Evolutionary conservation across 2,888 invertebrate genomes (phyloP), one percentile per base, ranked within the genome.

Genomic region (Torymus aiolomorphi): DNA sequence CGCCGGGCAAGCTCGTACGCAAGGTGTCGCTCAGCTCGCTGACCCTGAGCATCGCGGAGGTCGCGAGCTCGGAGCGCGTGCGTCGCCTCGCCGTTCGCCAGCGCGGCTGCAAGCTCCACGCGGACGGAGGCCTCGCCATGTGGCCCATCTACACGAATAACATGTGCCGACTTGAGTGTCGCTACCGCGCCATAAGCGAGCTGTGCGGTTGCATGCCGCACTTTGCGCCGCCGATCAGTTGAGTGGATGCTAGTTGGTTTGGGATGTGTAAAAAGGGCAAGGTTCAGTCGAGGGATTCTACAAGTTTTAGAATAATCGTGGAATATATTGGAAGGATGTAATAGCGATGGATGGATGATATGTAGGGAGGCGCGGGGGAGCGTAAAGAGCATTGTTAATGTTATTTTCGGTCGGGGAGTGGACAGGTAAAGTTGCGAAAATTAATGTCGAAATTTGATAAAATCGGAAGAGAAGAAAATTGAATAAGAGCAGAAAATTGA

Each of bases 191-290:
- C 49, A 93, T 94, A 51, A 88, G 93, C 11, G 91, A 92, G 78
- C 90, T 93, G 72, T 96, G 96, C 86, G 92, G 92, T 0, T 96
- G 96, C 87, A 91, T 94, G 54, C 96, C 96, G 0, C 94, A 95
- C 88, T 96, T 96, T 86, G 95, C 95, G 83, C 92, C 94, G 81
- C 92, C 91, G 79, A 24, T 24, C 12, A 24, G 75, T 75, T 61
- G 49, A 70, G 70, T 69, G 4, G 31, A 31, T 31, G 5, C 3
- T 31, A 31, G 3, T 24, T 24, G 3, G 3, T 31, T 5, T 31
- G 3, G 31, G 31, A 0, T 31, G 31, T 5, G n/a, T n/a, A n/a
- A n/a, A n/a, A n/a, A n/a, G n/a, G n/a, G n/a, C n/a, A n/a, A n/a
- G n/a, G n/a, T 31, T 31, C 5, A 5, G 31, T 31, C 31, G 31